phyloP scores from a whole-genome alignment of 2,888 invertebrate genomes.

The Linnaemya tessellans region DNA sequence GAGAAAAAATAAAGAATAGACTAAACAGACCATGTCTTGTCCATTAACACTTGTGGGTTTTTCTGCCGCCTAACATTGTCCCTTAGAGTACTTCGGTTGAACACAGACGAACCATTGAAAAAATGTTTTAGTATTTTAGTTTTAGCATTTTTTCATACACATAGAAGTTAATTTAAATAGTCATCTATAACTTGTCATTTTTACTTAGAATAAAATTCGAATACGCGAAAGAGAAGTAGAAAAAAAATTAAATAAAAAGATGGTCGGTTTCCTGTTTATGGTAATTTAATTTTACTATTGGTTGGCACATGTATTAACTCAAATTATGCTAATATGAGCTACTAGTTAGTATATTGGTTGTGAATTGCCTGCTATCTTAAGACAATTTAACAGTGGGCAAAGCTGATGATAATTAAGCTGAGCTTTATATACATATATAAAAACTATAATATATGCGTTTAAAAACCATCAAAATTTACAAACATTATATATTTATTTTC shows the following conservation, averaged over 20 bases:
- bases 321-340: conserved; percentile 69
- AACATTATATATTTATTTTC: not conserved
- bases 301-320: conserved; percentile 49
- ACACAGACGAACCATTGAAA: conserved; percentile 24
- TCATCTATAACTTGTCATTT: conserved; percentile 59
- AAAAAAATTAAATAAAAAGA: conserved; percentile 20
- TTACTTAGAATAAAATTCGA: conserved; percentile 50
- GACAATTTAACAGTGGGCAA: conserved; percentile 51
- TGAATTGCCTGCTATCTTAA: conserved; percentile 26
- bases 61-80: conserved; percentile 5
- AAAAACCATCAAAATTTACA: not conserved
- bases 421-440: not conserved
- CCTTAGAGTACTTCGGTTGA: conserved; percentile 15
- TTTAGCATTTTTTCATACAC: conserved; percentile 24
- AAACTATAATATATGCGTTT: not conserved
- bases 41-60: conserved; percentile 67
- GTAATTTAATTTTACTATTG: conserved; percentile 60
- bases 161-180: not conserved
- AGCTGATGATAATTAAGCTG: too few relatives aligned
- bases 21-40: conserved; percentile 65
- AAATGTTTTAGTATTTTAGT: conserved; percentile 42
- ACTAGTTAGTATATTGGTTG: conserved; percentile 54
- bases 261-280: conserved; percentile 53
- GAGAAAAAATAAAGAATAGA: conserved; percentile 8
- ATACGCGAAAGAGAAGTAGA: conserved; percentile 11